Conservation (phyloP, 1,140 invertebrate species). For the Sycophaga agraensis region DNA sequence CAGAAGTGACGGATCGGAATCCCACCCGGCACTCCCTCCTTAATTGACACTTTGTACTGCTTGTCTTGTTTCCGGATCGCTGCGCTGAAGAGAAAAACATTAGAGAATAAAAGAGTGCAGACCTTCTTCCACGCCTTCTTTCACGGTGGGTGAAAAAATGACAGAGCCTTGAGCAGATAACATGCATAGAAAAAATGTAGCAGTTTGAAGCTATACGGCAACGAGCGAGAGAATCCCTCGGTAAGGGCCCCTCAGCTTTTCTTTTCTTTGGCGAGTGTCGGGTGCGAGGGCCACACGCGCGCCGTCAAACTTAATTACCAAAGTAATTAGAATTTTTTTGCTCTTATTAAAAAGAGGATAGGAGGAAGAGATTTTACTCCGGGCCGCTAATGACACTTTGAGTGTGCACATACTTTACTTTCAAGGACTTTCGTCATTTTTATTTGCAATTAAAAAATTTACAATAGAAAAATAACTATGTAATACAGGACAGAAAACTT, state of each 20-base stretch:
- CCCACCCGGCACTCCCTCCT: conserved; percentile 35
- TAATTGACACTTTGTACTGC: conserved; percentile 48
- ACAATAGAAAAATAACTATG: no score
- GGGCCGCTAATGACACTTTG: not conserved
- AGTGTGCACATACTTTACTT: not conserved
- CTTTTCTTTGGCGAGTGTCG: not conserved
- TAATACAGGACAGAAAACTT: no score
- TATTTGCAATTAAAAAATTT: no score
- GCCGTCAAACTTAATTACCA: conserved; percentile 15
- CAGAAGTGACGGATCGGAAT: conserved; percentile 35
- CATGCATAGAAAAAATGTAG: not conserved
- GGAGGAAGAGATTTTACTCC: not conserved
- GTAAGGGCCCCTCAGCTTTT: no score
- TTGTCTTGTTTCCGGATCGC: conserved; percentile 38
- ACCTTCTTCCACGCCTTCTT: not conserved
- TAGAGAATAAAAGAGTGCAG: not conserved
- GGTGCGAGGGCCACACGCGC: conserved; percentile 12
- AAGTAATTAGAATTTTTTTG: conserved; percentile 25
- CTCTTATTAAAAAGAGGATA: not conserved
- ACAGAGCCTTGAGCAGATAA: not conserved
- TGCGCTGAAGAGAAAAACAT: no score
- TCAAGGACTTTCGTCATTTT: no score
- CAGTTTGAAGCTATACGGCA: not conserved
- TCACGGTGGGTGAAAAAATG: not conserved
- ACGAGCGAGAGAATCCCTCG: not conserved